These are phyloP conservation scores for Julus scandinavius DNA, from an alignment of 2,888 invertebrate species.

Conservation along the genomic window DNA sequence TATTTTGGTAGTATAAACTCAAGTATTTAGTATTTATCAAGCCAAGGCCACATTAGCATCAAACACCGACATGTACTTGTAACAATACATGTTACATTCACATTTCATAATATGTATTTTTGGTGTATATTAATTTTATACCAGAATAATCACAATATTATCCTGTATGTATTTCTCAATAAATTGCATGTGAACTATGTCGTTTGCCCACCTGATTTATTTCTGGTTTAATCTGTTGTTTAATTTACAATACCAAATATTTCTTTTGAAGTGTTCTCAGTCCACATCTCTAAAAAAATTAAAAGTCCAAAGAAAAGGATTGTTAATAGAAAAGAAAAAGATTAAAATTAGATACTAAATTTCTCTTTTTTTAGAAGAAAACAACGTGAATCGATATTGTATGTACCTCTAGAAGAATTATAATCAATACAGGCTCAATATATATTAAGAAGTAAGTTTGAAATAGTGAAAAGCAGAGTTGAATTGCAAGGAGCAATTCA, in stretches of 20 bases:
- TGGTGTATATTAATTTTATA: too few species aligned
- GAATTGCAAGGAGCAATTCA: conserved; percentile 4
- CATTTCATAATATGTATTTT: too few species aligned
- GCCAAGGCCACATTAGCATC: too few species aligned
- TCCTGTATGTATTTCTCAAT: too few species aligned
- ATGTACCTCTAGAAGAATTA: background rate
- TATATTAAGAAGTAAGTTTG: background rate
- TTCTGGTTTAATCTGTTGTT: background rate
- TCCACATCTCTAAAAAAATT: background rate
- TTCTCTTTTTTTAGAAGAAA: background rate
- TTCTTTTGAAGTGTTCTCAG: background rate
- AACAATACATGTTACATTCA: too few species aligned
- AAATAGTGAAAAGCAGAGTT: conserved; percentile 35
- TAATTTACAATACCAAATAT: background rate
- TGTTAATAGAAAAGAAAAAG: background rate
- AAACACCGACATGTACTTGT: too few species aligned
- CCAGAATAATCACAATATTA: too few species aligned
- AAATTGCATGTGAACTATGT: too few species aligned
- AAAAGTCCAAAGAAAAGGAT: background rate
- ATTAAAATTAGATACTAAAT: background rate
- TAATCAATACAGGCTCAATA: conserved; percentile 10
- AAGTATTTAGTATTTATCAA: too few species aligned
- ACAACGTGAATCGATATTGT: background rate
- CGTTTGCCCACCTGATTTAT: background rate
- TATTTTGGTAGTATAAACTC: too few species aligned